Evolutionary conservation across 1,140 invertebrate genomes (phyloP), one percentile per base, ranked within the genome.

Genomic region (Drosophila kurseongensis): DNA sequence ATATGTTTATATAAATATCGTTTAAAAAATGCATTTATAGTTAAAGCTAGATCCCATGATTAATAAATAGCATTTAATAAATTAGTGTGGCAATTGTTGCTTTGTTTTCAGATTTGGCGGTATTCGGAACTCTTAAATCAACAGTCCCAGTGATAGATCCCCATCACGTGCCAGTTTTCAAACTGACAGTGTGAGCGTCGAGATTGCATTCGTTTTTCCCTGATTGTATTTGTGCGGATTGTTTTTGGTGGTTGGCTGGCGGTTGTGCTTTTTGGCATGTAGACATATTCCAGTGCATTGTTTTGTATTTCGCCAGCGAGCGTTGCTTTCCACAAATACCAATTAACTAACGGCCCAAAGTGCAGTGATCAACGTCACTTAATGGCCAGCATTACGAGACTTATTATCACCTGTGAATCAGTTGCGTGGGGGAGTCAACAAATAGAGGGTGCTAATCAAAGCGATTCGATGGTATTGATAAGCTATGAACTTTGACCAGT

Each of bases 191-290:
- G 41, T 27, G 63, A 72, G 52, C 54, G 42, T 4, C 42, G 36
- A 8, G 68, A 72, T 72, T 72, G 42, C 65, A 69, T 50, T 42
- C 12, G 35, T 56, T 41, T 50, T 36, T 16, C 32, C 47, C 48
- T n/a, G 45, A 8, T 13, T 51, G 55, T 36, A 10, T 54, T 59
- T 60, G 73, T 44, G 35, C 65, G 74, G 52, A 59, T 56, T 80
- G 59, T 48, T 6, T 63, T 51, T 48, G 66, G 59, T 38, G 55
- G 63, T 47, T 38, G 40, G 29, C 9, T 85, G 82, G 82, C 66
- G 75, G 57, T 78, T 86, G 83, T 86, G 83, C 63, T 51, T 83
- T 86, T 88, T 66, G 62, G 83, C 83, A 79, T 84, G 84, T 86
- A 86, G 63, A 74, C 83, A 54, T 41, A 47, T 36, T 68, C 51